Evolutionary conservation across 2,113 vertebrate genomes (phyloP).

Genomic region (Xiphias gladius): DNA sequence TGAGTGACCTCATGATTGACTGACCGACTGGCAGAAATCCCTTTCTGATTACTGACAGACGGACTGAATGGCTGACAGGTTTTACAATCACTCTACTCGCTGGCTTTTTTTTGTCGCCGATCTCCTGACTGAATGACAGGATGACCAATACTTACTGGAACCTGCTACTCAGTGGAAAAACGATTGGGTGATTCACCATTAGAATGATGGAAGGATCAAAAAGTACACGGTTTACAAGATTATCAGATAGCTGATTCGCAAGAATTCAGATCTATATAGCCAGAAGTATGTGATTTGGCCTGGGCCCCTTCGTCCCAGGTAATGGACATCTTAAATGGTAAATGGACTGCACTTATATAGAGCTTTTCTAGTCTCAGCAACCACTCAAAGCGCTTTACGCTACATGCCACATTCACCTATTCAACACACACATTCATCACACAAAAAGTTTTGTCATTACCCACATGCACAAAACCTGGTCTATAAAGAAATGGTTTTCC

Average conservation of each 20-base stretch:
- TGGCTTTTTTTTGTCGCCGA: neutral
- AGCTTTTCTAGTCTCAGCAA: too few species aligned
- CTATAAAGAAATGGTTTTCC: too few species aligned
- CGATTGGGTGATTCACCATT: neutral
- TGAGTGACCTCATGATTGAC: slow-evolving; percentile 33
- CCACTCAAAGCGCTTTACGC: too few species aligned
- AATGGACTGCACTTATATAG: too few species aligned
- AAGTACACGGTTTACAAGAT: neutral
- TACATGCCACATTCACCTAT: too few species aligned
- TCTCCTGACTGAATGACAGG: neutral
- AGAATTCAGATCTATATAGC: neutral
- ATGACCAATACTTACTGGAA: neutral
- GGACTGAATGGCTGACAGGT: slow-evolving; percentile 24
- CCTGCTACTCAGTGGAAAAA: neutral
- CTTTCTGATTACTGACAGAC: slow-evolving; percentile 32
- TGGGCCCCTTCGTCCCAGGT: too few species aligned
- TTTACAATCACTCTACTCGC: slow-evolving; percentile 7
- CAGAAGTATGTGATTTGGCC: slow-evolving; percentile 1
- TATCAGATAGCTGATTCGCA: neutral
- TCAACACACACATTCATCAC: too few species aligned
- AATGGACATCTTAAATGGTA: too few species aligned
- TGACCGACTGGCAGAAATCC: slow-evolving; percentile 38
- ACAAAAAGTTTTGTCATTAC: too few species aligned
- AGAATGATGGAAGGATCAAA: neutral
- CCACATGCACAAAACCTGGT: too few species aligned